Conservation (phyloP, 2,797 vertebrate species). For the Eurystomus glaucurus region DNA sequence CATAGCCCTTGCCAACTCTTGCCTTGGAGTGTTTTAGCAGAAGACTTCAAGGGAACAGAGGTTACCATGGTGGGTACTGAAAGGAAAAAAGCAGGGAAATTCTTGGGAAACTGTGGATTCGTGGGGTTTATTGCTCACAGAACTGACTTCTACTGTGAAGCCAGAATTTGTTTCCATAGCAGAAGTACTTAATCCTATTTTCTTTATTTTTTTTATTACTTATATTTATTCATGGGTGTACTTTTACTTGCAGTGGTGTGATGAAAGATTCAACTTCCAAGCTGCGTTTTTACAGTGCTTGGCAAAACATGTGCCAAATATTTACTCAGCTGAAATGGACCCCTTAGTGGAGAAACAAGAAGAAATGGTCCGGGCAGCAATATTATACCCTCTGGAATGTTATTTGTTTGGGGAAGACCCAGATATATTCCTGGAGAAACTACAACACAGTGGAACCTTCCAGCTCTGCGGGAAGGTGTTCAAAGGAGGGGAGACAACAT, state of each 20-base stretch:
- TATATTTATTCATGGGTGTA: not conserved
- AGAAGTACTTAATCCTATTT: not conserved
- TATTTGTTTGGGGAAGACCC: conserved; percentile 95
- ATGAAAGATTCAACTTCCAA: conserved; percentile 87
- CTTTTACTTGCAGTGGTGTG: conserved; percentile 88
- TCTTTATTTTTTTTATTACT: not conserved
- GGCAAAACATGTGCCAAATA: conserved; percentile 91
- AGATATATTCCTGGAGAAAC: conserved; percentile 89
- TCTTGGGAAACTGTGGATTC: not conserved
- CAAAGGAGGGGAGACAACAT: conserved; percentile 97
- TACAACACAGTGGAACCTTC: conserved; percentile 90
- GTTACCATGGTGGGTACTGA: not conserved
- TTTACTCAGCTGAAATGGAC: conserved; percentile 90
- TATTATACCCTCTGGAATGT: conserved; percentile 92
- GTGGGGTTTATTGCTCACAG: not conserved
- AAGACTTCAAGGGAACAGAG: not conserved
- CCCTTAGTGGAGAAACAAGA: conserved; percentile 90
- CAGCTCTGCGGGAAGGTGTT: conserved; percentile 97
- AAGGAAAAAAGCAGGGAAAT: not conserved
- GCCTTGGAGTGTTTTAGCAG: not conserved
- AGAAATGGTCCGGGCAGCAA: conserved; percentile 83
- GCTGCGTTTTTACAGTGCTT: conserved; percentile 87
- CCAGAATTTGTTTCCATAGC: no score
- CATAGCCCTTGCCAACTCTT: not conserved
- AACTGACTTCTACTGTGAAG: not conserved